Evolutionary conservation across 35 echinoderm and acorn worm genomes (phyloP), one percentile per base, ranked within the genome.

Genomic region (Lytechinus variegatus): DNA sequence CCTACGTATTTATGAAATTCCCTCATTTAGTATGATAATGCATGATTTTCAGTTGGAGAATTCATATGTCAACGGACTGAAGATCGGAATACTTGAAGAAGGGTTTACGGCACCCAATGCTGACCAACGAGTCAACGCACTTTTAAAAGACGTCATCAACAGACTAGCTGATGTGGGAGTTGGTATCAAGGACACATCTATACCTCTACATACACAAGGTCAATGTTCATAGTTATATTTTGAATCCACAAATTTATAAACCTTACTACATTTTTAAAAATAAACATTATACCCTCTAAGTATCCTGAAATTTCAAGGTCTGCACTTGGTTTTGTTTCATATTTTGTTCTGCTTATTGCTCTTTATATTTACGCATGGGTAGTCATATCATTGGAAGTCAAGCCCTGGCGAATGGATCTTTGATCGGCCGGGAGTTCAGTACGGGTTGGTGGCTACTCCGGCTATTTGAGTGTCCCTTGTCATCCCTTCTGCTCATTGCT

Each of bases 191-290:
- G 94, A 97, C 16, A 91, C 96, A 24, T 96, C 97, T 9, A 90
- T 97, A 93, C 97, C 97, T 94, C 56, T 98, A 61, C 97, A 98
- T 94, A 8, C 19, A 9, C 11, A 95, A 53, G 93, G 97, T 97
- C 52, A 53, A 28, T 79, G 3, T 11, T 52, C 27, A 90, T 29
- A 44, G 33, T 44, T 44, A 52, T 54, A 28, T 12, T 89, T 11
- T 44, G 66, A 24, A 79, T n/a, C 88, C 13, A 51, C 52, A 52
- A 11, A 90, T 6, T 4, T 6, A 3, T 54, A 90, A 27, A 9
- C 5, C 5, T 88, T 0, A 44, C 1, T 0, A 44, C 33, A 44
- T 44, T 44, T 44, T 44, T 52, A 8, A 19, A 44, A 9, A 19
- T 9, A 16, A 28, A 90, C 9, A 6, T 29, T 11, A 14, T 6